Conservation (phyloP, 2,888 invertebrate genomes). For the Ichneumoninae sp. region DNA sequence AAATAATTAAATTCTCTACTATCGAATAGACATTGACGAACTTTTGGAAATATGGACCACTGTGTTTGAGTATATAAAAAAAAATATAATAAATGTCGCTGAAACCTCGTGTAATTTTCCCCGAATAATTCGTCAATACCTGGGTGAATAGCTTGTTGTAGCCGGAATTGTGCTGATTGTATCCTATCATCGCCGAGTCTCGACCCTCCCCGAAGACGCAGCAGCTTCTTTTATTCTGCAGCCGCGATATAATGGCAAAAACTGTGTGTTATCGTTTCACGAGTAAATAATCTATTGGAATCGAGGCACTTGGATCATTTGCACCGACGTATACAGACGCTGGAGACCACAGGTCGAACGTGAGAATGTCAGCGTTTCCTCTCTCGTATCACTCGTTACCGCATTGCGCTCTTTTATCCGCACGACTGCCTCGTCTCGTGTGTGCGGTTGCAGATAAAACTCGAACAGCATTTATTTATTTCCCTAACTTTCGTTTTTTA, state of each 20-base stretch:
- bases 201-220: slow-evolving; percentile 67
- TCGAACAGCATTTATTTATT: slow-evolving; percentile 21
- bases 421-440: slow-evolving; percentile 7
- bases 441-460: slow-evolving; percentile 10
- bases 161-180: slow-evolving; percentile 91
- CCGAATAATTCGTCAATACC: slow-evolving; percentile 84
- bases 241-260: slow-evolving; percentile 42
- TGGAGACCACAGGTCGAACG: slow-evolving; percentile 28
- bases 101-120: background rate
- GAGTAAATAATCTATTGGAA: slow-evolving; percentile 13
- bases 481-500: background rate
- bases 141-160: slow-evolving; percentile 94
- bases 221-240: slow-evolving; percentile 66
- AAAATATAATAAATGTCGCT: background rate
- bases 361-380: slow-evolving; percentile 34
- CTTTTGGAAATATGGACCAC: background rate
- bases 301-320: slow-evolving; percentile 41
- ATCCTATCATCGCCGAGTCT: slow-evolving; percentile 88
- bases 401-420: slow-evolving; percentile 72
- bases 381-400: slow-evolving; percentile 69
- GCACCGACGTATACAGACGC: background rate
- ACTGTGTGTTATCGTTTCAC: slow-evolving; percentile 10
- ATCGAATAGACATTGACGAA: background rate
- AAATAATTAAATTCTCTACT: background rate
- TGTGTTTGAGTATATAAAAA: background rate